Base-by-base conservation (phyloP, 2,113 vertebrate genomes). In the Actinemys pallida region DNA sequence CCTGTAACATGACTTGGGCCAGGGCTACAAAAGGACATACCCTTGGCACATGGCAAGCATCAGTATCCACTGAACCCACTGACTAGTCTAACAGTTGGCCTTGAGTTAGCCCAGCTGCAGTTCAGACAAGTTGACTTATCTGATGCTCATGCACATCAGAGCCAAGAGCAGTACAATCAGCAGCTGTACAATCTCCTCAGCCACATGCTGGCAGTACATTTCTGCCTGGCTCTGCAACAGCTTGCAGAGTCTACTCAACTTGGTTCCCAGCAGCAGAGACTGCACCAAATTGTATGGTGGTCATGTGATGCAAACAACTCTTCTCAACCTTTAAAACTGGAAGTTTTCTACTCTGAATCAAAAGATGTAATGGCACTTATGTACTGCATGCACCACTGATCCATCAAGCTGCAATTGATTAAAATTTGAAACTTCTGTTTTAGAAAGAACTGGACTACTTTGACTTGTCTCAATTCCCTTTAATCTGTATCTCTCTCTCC, bases 191-290 rank as follows among this genome's bases (percentile, higher is more conserved):
- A 57, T 5, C 3, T 76, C 2, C 49, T 84, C 22, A 75, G n/a
- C 4, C 7, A 92, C 62, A 5, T 53, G 22, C 52, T 81, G 50
- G 2, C 65, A 91, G 17, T n/a, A 35, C 35, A n/a, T 35, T n/a
- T 19, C 17, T 35, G 59, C 6, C 14, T 83, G 31, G 79, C 1
- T 84, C 31, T 82, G 4, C 10, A 84, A 47, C 17, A 5, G 42
- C 31, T 7, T 53, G 6, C 0, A 45, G 76, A 91, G 8, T 52
- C 79, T 62, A 62, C 72, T 10, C 2, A 65, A 84, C 81, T 62
- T 65, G 0, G 1, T 75, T 12, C 49, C 31, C 7, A 59, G 83
- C 20, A 0, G 0, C 42, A 78, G 75, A 39, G 3, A 75, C 0
- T 29, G 79, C 31, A 81, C 1, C 10, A 22, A 10, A 80, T 69